These are phyloP conservation scores for Olivierus martensii DNA, from an alignment of 1,140 invertebrate species.

Conservation along the genomic window DNA sequence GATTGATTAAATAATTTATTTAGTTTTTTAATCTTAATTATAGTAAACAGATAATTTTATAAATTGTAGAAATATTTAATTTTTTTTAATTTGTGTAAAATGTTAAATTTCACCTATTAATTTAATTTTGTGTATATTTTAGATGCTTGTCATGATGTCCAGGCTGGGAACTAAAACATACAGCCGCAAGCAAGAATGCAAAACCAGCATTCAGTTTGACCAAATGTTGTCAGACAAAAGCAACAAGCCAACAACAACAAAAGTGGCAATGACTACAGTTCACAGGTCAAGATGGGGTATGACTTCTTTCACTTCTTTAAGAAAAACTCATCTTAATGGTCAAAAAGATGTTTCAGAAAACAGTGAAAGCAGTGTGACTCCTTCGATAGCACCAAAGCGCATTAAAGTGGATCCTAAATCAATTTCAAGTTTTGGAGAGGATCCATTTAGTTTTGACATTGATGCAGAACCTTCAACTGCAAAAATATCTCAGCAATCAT, in stretches of 20 bases:
- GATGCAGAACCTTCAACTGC: conserved; percentile 19
- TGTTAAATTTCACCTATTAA: too few species aligned
- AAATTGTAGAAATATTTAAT: too few species aligned
- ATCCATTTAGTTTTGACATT: conserved; percentile 34
- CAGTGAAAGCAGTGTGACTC: neutral
- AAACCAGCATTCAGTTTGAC: conserved; percentile 52
- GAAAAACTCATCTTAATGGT: conserved; percentile 57
- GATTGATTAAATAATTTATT: too few species aligned
- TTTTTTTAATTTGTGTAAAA: too few species aligned
- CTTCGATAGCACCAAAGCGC: conserved; percentile 1
- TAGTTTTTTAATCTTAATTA: too few species aligned
- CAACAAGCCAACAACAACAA: conserved; percentile 60
- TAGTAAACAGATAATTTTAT: too few species aligned
- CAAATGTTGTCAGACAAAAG: conserved; percentile 63
- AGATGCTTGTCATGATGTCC: conserved; percentile 5
- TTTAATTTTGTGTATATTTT: too few species aligned
- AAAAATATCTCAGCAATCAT: conserved; percentile 25
- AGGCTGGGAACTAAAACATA: conserved; percentile 22
- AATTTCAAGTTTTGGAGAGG: conserved; percentile 16
- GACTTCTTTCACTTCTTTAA: conserved; percentile 78
- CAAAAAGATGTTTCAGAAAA: conserved; percentile 8
- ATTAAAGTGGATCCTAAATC: conserved; percentile 5
- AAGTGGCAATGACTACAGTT: conserved; percentile 60
- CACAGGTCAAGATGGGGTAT: conserved; percentile 79
- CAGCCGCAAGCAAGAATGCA: conserved; percentile 19